phyloP scores from a whole-genome alignment of 2,113 vertebrate genomes.

The Nesogale talazaci region DNA sequence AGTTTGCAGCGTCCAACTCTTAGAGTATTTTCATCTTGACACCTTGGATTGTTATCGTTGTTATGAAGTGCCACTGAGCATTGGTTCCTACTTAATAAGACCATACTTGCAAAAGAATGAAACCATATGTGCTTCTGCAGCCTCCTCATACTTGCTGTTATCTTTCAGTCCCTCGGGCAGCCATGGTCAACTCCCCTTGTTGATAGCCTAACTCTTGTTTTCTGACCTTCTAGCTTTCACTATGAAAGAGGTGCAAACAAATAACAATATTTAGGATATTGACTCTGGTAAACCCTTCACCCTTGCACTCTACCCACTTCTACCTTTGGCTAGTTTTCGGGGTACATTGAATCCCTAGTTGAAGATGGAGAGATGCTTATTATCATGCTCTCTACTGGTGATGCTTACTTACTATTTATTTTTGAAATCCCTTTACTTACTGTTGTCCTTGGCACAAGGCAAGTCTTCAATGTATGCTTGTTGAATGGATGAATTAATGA shows the following conservation, averaged over 20 bases:
- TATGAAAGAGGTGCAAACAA: neutral
- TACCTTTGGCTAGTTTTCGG: neutral
- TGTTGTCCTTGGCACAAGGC: neutral
- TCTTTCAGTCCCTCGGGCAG: too few relatives aligned
- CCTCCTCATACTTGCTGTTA: too few relatives aligned
- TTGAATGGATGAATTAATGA: conserved; percentile 26
- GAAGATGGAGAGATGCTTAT: neutral
- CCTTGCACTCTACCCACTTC: neutral
- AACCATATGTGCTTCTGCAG: too few relatives aligned
- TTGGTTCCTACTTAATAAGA: too few relatives aligned
- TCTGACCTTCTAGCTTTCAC: too few relatives aligned
- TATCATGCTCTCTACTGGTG: neutral
- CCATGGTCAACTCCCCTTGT: too few relatives aligned
- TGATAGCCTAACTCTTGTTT: too few relatives aligned
- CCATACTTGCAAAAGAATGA: too few relatives aligned
- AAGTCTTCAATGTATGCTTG: conserved; percentile 1
- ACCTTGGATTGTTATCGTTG: neutral
- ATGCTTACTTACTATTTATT: neutral
- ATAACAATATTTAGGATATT: neutral
- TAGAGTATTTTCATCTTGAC: neutral
- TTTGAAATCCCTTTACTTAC: neutral
- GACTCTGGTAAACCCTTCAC: neutral
- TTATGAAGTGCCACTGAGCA: neutral
- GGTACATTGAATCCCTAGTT: neutral
- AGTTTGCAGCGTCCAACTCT: neutral